Conservation (phyloP, 2,797 vertebrate species). For the Luscinia megarhynchos region DNA sequence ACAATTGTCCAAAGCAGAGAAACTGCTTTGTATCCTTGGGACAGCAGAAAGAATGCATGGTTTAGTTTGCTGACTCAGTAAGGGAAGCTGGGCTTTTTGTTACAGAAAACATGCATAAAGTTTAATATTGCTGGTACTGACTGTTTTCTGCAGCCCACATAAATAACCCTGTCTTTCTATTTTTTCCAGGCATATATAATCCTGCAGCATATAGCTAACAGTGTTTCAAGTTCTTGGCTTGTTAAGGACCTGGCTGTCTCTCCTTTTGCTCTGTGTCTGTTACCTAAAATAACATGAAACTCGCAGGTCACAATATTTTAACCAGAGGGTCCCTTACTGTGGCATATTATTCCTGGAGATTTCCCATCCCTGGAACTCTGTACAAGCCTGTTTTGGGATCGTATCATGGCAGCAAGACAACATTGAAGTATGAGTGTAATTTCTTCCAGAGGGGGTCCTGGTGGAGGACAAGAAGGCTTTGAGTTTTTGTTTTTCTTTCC, state of each 20-base stretch:
- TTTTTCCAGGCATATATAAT: neutral
- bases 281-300: neutral
- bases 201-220: neutral
- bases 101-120: neutral
- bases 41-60: neutral
- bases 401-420: rapidly evolving
- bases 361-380: neutral
- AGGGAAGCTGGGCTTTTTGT: neutral
- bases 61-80: neutral
- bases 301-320: neutral
- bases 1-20: neutral
- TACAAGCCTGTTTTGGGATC: neutral
- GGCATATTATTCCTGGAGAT: neutral
- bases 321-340: neutral
- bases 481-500: neutral
- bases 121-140: neutral
- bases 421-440: neutral
- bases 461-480: neutral
- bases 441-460: neutral
- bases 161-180: neutral
- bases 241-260: neutral
- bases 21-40: neutral
- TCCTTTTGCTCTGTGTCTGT: neutral
- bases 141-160: neutral
- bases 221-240: neutral